Evolutionary conservation across 2,113 vertebrate species (phyloP).

Genomic region (Sturnira hondurensis): DNA sequence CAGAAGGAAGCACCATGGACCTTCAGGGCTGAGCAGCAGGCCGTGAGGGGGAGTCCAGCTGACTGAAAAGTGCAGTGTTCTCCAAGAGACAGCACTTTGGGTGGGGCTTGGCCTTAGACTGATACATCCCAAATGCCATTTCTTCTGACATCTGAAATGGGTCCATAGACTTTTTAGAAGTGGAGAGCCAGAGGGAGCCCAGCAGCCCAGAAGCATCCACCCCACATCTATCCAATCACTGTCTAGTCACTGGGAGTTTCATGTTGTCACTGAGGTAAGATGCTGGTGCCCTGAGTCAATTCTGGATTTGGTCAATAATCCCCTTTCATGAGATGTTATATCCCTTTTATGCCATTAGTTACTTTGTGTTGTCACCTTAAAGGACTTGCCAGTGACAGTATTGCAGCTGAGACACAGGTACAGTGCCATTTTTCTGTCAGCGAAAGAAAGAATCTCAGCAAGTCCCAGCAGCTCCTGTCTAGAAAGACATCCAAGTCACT

Average conservation of each 20-base stretch:
- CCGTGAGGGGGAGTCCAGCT: not conserved
- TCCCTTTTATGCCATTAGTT: not conserved
- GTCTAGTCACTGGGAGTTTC: not conserved
- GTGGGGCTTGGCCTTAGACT: not conserved
- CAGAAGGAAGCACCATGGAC: conserved; percentile 32
- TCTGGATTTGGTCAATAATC: not conserved
- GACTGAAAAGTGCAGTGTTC: not conserved
- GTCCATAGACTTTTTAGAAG: not conserved
- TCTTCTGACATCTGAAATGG: not conserved
- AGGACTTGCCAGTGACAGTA: not conserved
- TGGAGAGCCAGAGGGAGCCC: not conserved
- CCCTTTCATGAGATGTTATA: not conserved
- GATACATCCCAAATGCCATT: not conserved
- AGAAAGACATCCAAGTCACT: not conserved
- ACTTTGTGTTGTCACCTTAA: conserved; percentile 7
- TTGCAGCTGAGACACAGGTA: not conserved
- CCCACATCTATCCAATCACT: not conserved
- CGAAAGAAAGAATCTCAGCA: not conserved
- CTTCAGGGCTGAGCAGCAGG: conserved; percentile 30
- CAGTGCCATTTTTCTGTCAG: not conserved
- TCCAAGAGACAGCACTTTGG: not conserved
- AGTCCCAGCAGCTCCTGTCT: not conserved
- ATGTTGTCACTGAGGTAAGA: not conserved
- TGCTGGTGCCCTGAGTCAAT: not conserved
- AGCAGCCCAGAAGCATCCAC: not conserved